Evolutionary conservation across 2,113 vertebrate species (phyloP), one percentile per base, ranked within the genome.

Genomic region (Cyprinodon tularosa): DNA sequence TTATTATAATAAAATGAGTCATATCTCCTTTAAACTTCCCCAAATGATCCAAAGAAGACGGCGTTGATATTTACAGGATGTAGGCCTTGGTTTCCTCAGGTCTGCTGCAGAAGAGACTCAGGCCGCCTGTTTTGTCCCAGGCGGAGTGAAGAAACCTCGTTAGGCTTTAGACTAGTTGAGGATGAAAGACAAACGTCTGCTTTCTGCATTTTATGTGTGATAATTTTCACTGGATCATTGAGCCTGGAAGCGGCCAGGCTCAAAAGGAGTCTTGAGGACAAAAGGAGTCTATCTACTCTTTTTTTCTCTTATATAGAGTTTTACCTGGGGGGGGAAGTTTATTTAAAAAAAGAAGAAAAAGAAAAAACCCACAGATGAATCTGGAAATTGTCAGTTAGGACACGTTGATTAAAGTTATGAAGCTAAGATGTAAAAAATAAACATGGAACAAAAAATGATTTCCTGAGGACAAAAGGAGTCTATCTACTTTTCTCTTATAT

Each of bases 101-200:
- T 29, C 29, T 29, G 29, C 29, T 29, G 29, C 29, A 29, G 29
- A 29, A 29, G 29, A 29, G 29, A 29, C 29, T 29, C 29, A 29
- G 29, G 29, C 29, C 29, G 29, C 29, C 29, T 29, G 29, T 29
- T 29, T 29, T 29, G 29, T 29, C 29, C 29, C 29, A 29, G 29
- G 29, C 29, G 29, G 29, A 29, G 29, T 70, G 36, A 50, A 65
- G 65, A 45, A 29, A 68, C 44, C 62, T 79, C 62, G 76, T 83
- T 70, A 72, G 53, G 60, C 10, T n/a, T 7, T 13, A 36, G 50
- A 9, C 68, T 79, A 29, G 29, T 29, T 67, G 14, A 10, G 10
- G 66, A 72, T 48, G 29, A 78, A 57, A 70, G 37, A 64, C 37
- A 53, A 82, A 67, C 45, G 76, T 60, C 47, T 59, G 59, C 74